Evolutionary conservation across 2,888 invertebrate species (phyloP).

Genomic region (Prosapia bicincta): DNA sequence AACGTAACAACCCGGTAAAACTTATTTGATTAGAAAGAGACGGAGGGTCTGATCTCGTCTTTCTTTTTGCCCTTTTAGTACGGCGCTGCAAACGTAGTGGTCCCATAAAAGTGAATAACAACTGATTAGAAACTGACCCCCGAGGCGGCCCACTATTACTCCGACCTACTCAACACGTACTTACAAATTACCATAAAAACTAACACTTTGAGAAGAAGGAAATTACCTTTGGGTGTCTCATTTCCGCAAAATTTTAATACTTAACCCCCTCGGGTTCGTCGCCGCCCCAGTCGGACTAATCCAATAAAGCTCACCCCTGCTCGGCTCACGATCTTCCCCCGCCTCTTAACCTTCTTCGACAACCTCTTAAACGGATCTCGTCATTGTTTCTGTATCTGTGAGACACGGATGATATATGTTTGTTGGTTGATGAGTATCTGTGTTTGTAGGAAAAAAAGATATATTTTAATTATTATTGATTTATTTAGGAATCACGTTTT

Average conservation of each 20-base stretch:
- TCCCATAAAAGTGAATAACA: not conserved
- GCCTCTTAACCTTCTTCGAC: slow-evolving; percentile 16
- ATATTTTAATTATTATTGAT: no score
- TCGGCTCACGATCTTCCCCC: not conserved
- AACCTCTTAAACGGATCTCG: slow-evolving; percentile 26
- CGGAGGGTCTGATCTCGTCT: not conserved
- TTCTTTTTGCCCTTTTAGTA: not conserved
- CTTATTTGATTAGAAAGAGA: not conserved
- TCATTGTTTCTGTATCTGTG: no score
- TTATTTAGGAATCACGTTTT: no score
- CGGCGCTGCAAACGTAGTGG: not conserved
- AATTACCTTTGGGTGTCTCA: slow-evolving; percentile 37
- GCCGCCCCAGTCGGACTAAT: slow-evolving; percentile 16
- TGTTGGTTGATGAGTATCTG: no score
- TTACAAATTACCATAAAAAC: slow-evolving; percentile 24
- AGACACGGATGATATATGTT: no score
- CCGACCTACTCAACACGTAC: not conserved
- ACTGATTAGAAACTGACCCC: not conserved
- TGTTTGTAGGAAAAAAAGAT: no score
- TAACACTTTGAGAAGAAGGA: slow-evolving; percentile 30
- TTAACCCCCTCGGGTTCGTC: not conserved
- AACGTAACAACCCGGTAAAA: not conserved
- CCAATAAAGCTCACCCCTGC: slow-evolving; percentile 22
- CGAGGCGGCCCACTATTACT: not conserved
- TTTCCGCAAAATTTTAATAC: slow-evolving; percentile 38